Percentiles rank a stretch among this genome's conserved stretches.
These are phyloP conservation scores for Eulemur rufifrons DNA, from an alignment of 2,113 vertebrate species.

Conservation along the genomic window DNA sequence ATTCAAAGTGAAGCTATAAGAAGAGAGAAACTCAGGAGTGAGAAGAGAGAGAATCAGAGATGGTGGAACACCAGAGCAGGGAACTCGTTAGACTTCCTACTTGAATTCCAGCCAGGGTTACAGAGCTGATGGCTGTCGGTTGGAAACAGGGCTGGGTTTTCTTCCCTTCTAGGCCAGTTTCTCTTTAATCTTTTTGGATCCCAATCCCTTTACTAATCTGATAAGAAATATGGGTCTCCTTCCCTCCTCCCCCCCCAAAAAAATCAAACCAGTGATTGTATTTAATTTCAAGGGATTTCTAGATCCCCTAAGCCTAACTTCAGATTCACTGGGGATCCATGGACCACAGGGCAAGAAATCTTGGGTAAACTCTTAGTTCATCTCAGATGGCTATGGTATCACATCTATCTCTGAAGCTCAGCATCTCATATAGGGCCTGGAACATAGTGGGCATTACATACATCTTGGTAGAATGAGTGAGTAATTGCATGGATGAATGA, in stretches of 20 bases:
- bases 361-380: neutral
- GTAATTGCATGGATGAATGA: neutral
- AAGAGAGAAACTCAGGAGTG: neutral
- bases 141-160: neutral
- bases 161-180: neutral
- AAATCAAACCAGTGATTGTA: neutral
- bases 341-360: neutral
- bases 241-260: too few relatives aligned
- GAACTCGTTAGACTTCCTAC: neutral
- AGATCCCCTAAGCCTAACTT: neutral
- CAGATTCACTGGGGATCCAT: neutral
- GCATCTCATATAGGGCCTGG: neutral
- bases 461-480: neutral
- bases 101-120: neutral
- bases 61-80: neutral
- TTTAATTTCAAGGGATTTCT: slow-evolving; percentile 13
- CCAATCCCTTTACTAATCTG: neutral
- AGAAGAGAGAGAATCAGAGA: neutral
- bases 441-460: neutral
- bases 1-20: neutral
- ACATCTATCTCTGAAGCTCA: neutral
- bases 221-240: neutral
- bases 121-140: neutral
- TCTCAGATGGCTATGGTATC: neutral
- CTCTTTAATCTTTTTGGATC: neutral